These are phyloP conservation scores for Ephialtes manifestator DNA, from an alignment of 2,888 invertebrate genomes.

Conservation along the genomic window DNA sequence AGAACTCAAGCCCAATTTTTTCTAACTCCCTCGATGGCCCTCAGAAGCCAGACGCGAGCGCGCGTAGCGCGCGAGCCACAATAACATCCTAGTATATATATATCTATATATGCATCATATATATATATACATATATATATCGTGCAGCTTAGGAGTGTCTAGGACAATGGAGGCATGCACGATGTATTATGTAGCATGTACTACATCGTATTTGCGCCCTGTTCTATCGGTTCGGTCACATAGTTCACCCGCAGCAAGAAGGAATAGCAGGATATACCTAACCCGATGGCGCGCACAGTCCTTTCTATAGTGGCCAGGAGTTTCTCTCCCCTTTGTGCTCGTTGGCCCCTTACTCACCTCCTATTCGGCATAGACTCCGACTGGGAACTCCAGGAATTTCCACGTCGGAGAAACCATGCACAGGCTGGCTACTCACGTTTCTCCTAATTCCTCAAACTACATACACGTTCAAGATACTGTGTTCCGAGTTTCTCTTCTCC, in stretches of 20 bases:
- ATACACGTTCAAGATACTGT: neutral
- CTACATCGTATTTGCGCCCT: neutral
- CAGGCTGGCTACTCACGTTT: conserved; percentile 10
- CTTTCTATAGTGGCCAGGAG: conserved; percentile 10
- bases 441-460: conserved; percentile 21
- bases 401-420: neutral
- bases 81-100: too few species aligned
- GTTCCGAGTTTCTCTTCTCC: neutral
- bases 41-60: too few species aligned
- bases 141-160: neutral
- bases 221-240: neutral
- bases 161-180: neutral
- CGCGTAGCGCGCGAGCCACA: too few species aligned
- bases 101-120: neutral
- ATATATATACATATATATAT: neutral
- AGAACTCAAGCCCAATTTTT: too few species aligned
- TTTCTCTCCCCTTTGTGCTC: conserved; percentile 41
- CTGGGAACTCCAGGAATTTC: conserved; percentile 7
- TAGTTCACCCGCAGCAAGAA: conserved; percentile 1
- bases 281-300: neutral
- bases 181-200: neutral
- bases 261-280: neutral
- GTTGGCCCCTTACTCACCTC: conserved; percentile 13
- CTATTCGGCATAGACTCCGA: neutral
- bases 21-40: too few species aligned